Percentiles rank a stretch among this genome's conserved stretches.
phyloP scores from a whole-genome alignment of 2,888 invertebrate genomes.

The Bursaphelenchus okinawaensis region DNA sequence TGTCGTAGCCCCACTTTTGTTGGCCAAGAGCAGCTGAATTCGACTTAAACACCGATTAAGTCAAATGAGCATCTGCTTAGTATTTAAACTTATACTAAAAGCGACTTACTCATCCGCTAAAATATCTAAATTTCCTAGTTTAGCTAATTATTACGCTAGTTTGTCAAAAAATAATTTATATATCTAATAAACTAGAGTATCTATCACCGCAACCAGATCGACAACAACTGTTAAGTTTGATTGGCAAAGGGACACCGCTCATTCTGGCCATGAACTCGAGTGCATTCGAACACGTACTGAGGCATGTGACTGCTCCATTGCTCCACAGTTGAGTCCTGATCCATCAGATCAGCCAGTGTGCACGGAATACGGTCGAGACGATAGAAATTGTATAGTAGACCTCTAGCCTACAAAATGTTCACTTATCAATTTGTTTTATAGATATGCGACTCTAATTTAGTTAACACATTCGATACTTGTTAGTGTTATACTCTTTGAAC shows the following conservation, averaged over 20 bases:
- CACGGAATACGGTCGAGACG: conserved; percentile 80
- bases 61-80: too few species aligned
- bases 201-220: neutral
- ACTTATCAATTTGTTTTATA: conserved; percentile 7
- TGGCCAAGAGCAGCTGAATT: neutral
- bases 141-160: too few species aligned
- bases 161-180: too few species aligned
- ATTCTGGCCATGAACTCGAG: conserved; percentile 33
- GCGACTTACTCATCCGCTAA: too few species aligned
- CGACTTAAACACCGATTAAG: neutral
- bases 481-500: neutral
- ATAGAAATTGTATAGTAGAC: conserved; percentile 82
- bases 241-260: conserved; percentile 36
- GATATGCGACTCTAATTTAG: neutral
- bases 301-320: conserved; percentile 50
- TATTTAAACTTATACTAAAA: too few species aligned
- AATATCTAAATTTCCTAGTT: too few species aligned
- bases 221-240: neutral
- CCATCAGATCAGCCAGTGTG: conserved; percentile 69
- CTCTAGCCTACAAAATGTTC: conserved; percentile 68
- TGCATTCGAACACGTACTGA: conserved; percentile 43
- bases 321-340: conserved; percentile 29
- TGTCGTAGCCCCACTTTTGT: neutral
- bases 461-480: too few species aligned
- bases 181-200: too few species aligned